phyloP scores from a whole-genome alignment of 2,113 vertebrate genomes.

The Phylloscopus whistleri region DNA sequence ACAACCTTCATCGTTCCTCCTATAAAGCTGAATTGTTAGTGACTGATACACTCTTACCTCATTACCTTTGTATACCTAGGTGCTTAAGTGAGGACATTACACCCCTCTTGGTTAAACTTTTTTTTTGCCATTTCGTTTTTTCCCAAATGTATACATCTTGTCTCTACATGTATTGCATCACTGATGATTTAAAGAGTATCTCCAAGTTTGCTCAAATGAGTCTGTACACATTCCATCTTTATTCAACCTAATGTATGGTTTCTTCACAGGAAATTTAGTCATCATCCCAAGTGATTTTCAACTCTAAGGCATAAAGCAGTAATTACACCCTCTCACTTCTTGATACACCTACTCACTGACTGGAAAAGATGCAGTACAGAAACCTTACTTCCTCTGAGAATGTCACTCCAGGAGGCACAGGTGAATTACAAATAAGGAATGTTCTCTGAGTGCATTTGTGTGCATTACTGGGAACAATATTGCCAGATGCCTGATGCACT shows the following conservation, averaged over 20 bases:
- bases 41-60: not conserved
- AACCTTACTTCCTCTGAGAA: conserved; percentile 14
- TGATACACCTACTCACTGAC: not conserved
- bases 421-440: not conserved
- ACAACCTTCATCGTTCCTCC: not conserved
- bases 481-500: not conserved
- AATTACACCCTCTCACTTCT: conserved; percentile 17
- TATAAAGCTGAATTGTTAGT: not conserved
- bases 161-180: not conserved
- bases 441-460: not conserved
- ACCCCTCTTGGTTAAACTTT: not conserved
- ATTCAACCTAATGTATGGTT: not conserved
- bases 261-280: conserved; percentile 9
- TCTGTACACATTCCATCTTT: not conserved
- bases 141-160: not conserved
- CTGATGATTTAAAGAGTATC: not conserved
- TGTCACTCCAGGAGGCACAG: not conserved
- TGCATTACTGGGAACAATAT: not conserved
- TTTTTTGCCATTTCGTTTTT: not conserved
- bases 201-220: not conserved
- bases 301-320: not conserved
- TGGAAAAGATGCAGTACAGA: not conserved
- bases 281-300: conserved; percentile 22
- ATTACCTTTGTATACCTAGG: not conserved
- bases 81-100: not conserved